These are phyloP conservation scores for Phenganax stokvisi DNA, from an alignment of 92 coral and sea anemone species.

Conservation along the genomic window DNA sequence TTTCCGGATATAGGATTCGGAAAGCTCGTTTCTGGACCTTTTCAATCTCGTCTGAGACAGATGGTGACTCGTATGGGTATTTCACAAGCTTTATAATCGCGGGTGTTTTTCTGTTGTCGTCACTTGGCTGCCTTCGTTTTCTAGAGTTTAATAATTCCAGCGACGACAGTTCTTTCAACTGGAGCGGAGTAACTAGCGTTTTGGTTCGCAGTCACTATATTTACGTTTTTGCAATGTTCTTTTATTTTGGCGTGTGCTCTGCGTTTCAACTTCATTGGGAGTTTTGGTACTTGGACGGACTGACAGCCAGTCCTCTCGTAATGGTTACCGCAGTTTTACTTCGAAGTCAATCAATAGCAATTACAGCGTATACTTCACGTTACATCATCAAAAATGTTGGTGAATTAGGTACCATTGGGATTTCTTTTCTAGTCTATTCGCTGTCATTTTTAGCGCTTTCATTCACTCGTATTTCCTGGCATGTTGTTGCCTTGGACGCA, in stretches of 20 bases:
- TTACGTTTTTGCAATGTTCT: too few species aligned
- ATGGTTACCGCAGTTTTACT: conserved; percentile 4
- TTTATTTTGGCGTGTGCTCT: not conserved
- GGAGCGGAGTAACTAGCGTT: too few species aligned
- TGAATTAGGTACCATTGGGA: not conserved
- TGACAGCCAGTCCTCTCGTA: conserved; percentile 11
- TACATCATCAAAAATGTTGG: not conserved
- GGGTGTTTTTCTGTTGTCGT: too few species aligned
- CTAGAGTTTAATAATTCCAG: too few species aligned
- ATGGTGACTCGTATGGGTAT: too few species aligned
- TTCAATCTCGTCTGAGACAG: too few species aligned
- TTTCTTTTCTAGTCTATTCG: not conserved
- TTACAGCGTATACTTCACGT: not conserved
- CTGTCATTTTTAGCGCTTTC: not conserved
- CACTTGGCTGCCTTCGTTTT: too few species aligned
- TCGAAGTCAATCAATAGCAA: not conserved
- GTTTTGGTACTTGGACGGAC: conserved; percentile 13
- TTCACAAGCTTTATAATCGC: too few species aligned
- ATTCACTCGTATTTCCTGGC: conserved; percentile 16
- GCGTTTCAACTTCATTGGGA: conserved; percentile 23
- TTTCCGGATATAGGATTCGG: too few species aligned
- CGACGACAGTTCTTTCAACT: too few species aligned
- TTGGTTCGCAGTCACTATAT: too few species aligned
- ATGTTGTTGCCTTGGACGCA: conserved; percentile 4
- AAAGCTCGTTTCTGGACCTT: too few species aligned